Conservation (phyloP, 1,140 invertebrate species). For the Lucilia cuprina region DNA sequence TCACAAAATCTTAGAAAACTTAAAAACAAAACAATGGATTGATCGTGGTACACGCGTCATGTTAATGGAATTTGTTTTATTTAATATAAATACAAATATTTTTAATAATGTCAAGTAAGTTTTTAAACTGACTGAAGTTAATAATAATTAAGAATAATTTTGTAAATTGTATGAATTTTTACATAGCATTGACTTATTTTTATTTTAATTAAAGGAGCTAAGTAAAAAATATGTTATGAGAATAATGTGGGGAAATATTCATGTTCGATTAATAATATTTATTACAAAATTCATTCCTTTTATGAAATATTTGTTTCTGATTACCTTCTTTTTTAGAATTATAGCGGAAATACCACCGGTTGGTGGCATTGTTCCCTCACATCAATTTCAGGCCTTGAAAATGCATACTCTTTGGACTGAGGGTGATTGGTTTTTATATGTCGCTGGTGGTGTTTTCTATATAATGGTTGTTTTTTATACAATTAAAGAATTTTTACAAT, state of each 20-base stretch:
- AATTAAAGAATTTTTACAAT: slow-evolving; percentile 37
- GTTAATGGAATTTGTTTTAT: slow-evolving; percentile 53
- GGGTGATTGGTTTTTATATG: background rate
- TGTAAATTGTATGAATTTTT: too few species aligned
- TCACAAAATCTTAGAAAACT: slow-evolving; percentile 31
- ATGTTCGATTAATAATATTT: too few species aligned
- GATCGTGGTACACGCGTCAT: slow-evolving; percentile 51
- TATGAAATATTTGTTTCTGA: too few species aligned
- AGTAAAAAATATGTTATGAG: too few species aligned
- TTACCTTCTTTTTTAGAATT: slow-evolving; percentile 43
- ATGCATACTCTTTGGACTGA: slow-evolving; percentile 23
- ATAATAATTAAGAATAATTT: too few species aligned
- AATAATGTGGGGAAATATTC: too few species aligned
- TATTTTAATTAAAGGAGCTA: too few species aligned
- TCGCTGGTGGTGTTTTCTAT: slow-evolving; percentile 22
- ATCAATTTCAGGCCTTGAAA: slow-evolving; percentile 49
- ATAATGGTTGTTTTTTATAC: slow-evolving; percentile 32
- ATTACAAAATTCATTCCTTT: too few species aligned
- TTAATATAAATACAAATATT: slow-evolving; percentile 50
- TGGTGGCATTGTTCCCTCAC: slow-evolving; percentile 50
- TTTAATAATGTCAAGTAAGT: slow-evolving; percentile 52
- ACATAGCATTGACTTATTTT: too few species aligned
- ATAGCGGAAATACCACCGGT: slow-evolving; percentile 56
- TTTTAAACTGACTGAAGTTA: background rate
- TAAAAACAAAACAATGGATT: slow-evolving; percentile 45